Percentiles rank a stretch among this genome's conserved stretches.
These are phyloP conservation scores for Silurus meridionalis DNA, from an alignment of 2,113 vertebrate species.

Conservation along the genomic window DNA sequence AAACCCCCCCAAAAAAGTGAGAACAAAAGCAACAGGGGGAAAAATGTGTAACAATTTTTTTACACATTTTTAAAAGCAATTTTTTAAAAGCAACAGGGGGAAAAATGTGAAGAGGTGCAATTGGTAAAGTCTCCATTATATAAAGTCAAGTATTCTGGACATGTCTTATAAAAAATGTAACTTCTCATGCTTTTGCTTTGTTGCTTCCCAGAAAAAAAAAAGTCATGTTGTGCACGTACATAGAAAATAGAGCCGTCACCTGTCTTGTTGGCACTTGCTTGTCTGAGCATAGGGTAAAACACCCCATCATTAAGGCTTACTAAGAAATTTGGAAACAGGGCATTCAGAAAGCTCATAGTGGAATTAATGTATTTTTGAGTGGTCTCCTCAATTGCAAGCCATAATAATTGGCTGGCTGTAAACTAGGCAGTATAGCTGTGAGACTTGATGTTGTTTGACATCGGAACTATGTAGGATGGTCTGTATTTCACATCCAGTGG, in stretches of 20 bases:
- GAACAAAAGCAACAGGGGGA: background rate
- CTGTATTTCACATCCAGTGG: background rate
- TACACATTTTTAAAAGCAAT: background rate
- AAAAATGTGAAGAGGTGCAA: background rate
- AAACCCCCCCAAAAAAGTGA: background rate
- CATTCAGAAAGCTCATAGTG: background rate
- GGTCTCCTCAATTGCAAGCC: background rate
- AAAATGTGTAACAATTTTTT: background rate
- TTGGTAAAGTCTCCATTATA: background rate
- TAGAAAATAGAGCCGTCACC: background rate
- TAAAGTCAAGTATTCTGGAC: background rate
- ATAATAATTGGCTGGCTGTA: background rate
- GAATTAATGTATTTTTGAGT: background rate
- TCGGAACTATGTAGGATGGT: background rate
- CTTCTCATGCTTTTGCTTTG: background rate
- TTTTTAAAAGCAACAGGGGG: too few relatives aligned
- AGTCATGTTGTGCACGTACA: background rate
- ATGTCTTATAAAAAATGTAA: background rate
- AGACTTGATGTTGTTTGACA: background rate
- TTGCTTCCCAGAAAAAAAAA: background rate
- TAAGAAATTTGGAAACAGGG: conserved; percentile 8
- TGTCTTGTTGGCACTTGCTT: background rate
- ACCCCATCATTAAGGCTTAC: background rate
- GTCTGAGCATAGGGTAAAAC: background rate
- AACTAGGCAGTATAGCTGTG: background rate